phyloP scores from a whole-genome alignment of 1,140 invertebrate genomes.

The Stegodyphus dumicola region DNA sequence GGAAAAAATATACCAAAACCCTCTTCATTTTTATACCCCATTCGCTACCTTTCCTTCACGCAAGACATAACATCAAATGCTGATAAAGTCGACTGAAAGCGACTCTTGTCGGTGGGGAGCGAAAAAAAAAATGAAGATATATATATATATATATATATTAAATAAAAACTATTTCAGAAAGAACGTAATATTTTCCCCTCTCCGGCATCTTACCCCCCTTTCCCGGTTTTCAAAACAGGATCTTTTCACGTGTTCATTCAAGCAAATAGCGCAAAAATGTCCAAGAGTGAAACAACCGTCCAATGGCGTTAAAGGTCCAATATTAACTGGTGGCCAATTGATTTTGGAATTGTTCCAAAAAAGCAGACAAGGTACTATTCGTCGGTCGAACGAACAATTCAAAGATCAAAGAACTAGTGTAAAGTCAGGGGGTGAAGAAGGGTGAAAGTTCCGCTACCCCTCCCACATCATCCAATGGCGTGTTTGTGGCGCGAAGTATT shows the following conservation, averaged over 20 bases:
- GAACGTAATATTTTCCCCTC: neutral
- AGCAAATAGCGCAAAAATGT: neutral
- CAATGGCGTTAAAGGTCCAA: neutral
- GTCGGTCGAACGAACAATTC: slow-evolving; percentile 22
- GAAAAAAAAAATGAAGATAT: too few relatives aligned
- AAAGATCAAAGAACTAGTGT: slow-evolving; percentile 41
- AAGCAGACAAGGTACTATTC: neutral
- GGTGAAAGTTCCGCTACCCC: neutral
- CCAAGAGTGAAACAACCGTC: too few relatives aligned
- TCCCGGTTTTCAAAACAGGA: neutral
- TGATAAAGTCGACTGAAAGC: too few relatives aligned
- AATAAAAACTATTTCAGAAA: neutral
- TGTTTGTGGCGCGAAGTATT: neutral
- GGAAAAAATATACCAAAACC: too few relatives aligned
- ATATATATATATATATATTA: neutral
- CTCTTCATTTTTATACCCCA: too few relatives aligned
- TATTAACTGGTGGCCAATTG: slow-evolving; percentile 53
- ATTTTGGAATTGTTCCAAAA: slow-evolving; percentile 51
- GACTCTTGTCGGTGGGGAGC: too few relatives aligned
- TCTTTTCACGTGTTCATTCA: neutral
- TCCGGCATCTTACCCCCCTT: neutral
- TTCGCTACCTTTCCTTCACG: too few relatives aligned
- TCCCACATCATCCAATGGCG: neutral
- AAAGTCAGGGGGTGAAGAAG: slow-evolving; percentile 2
- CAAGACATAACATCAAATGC: too few relatives aligned